phyloP scores from a whole-genome alignment of 2,888 invertebrate genomes.

The Drosophila macrothrix region DNA sequence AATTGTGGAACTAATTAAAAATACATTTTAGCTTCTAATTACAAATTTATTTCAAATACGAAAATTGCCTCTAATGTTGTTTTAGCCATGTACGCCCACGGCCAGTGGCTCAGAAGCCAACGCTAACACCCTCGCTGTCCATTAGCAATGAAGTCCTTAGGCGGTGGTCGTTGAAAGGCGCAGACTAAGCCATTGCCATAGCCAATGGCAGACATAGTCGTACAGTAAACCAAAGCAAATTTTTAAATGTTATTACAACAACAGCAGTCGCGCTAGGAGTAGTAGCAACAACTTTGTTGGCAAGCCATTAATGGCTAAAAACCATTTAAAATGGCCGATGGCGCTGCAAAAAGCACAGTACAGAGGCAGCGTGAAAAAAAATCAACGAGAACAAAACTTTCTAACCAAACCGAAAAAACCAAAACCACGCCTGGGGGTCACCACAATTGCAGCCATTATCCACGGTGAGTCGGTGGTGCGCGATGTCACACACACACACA shows the following conservation, averaged over 20 bases:
- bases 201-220: constrained; percentile 40
- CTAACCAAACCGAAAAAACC: constrained; percentile 77
- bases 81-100: constrained; percentile 43
- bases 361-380: constrained; percentile 27
- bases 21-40: constrained; percentile 75
- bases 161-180: constrained; percentile 35
- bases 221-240: constrained; percentile 63
- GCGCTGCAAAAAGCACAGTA: constrained; percentile 58
- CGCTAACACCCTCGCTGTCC: constrained; percentile 46
- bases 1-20: constrained; percentile 73
- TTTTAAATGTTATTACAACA: constrained; percentile 80
- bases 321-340: constrained; percentile 76
- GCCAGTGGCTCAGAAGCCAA: constrained; percentile 15
- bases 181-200: constrained; percentile 28
- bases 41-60: constrained; percentile 73
- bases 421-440: constrained; percentile 80
- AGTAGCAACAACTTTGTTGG: constrained; percentile 28
- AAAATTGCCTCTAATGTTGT: constrained; percentile 64
- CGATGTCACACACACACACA: constrained; percentile 41
- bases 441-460: constrained; percentile 80
- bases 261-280: constrained; percentile 29
- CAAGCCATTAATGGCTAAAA: constrained; percentile 75
- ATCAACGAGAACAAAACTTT: constrained; percentile 69
- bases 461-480: constrained; percentile 59
- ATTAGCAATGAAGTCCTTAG: constrained; percentile 65